Evolutionary conservation across 2,888 invertebrate species (phyloP).

Genomic region (Anorthoa munda): DNA sequence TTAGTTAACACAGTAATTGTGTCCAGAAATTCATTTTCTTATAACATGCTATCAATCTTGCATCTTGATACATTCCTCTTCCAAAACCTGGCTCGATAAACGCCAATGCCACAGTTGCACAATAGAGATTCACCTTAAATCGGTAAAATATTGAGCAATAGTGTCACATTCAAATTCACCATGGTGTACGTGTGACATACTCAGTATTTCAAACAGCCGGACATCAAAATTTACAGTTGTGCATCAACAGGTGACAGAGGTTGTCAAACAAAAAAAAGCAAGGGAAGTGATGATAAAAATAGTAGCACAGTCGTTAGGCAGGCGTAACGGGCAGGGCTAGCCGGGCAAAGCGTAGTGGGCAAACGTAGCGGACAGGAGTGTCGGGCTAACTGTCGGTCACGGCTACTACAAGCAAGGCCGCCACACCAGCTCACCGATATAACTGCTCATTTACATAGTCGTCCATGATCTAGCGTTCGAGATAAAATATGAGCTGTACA

Average conservation of each 20-base stretch:
- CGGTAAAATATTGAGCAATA: not conserved
- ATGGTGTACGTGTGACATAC: not conserved
- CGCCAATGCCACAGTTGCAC: not conserved
- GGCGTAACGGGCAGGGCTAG: not conserved
- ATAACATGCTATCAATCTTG: too few species aligned
- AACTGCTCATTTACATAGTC: slow-evolving; percentile 43
- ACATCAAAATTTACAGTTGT: not conserved
- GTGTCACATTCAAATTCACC: not conserved
- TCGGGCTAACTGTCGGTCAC: slow-evolving; percentile 35
- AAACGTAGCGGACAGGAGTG: slow-evolving; percentile 13
- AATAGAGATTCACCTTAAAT: not conserved
- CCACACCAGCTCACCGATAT: slow-evolving; percentile 31
- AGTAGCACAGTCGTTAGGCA: slow-evolving; percentile 3
- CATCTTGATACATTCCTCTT: not conserved
- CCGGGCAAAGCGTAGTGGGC: slow-evolving; percentile 8
- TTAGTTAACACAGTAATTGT: too few species aligned
- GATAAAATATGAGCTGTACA: slow-evolving; percentile 14
- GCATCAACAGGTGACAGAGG: slow-evolving; percentile 14
- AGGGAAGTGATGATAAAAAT: slow-evolving; percentile 24
- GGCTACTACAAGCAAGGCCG: slow-evolving; percentile 42
- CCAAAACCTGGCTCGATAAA: not conserved
- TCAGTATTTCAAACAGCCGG: not conserved
- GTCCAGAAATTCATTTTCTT: not conserved
- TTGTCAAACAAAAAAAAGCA: not conserved
- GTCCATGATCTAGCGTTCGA: slow-evolving; percentile 7